Conservation (phyloP, 2,113 vertebrate species). For the Panthera uncia region DNA sequence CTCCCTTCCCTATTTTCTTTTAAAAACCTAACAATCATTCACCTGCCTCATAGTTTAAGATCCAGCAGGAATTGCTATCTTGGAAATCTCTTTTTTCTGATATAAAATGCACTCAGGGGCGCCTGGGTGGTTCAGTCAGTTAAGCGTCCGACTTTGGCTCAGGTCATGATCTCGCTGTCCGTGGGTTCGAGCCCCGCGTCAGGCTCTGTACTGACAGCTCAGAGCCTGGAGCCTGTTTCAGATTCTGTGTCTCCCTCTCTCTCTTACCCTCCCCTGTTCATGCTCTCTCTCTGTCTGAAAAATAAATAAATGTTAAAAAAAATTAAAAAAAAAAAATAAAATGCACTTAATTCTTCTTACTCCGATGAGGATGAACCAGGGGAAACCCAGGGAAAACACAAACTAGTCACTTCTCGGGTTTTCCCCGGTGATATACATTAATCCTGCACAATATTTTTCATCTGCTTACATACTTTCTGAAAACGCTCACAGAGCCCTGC, state of each 20-base stretch:
- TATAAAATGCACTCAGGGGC: slow-evolving; percentile 8
- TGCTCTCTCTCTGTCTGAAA: no score
- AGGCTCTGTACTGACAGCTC: accelerated
- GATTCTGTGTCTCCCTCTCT: no score
- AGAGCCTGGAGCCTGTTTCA: no score
- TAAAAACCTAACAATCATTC: not conserved
- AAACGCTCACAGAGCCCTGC: not conserved
- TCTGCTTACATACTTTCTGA: not conserved
- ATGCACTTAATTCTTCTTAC: slow-evolving; percentile 37
- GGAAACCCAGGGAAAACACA: slow-evolving; percentile 48
- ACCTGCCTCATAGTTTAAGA: not conserved
- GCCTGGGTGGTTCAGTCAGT: no score
- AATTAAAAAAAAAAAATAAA: not conserved
- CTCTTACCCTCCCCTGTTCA: no score
- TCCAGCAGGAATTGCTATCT: not conserved
- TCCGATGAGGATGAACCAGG: not conserved
- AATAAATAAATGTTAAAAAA: no score
- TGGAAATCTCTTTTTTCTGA: not conserved
- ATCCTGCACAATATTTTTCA: not conserved
- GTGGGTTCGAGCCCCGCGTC: accelerated
- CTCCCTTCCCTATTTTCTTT: not conserved
- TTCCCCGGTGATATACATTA: not conserved
- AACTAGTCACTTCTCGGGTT: not conserved
- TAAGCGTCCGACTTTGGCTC: no score
- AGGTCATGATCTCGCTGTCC: accelerated